Evolutionary conservation across 2,888 invertebrate species (phyloP).

Genomic region (Ochropleura plecta): DNA sequence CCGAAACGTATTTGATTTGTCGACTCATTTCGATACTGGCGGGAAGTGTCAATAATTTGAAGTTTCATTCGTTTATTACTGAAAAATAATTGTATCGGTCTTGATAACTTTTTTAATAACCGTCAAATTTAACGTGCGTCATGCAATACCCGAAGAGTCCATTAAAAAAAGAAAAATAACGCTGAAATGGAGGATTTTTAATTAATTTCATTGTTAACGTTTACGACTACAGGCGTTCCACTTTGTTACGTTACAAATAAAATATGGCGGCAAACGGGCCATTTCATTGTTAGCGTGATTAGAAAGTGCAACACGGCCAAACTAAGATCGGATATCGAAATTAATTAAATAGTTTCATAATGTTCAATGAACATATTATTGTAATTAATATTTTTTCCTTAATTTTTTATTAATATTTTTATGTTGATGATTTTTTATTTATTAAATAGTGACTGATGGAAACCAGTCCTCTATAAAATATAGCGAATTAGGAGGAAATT

Average conservation of each 20-base stretch:
- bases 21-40: background rate
- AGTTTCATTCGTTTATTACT: slow-evolving; percentile 6
- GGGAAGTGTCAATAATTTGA: background rate
- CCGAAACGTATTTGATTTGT: background rate
- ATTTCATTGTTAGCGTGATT: slow-evolving; percentile 73
- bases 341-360: slow-evolving; percentile 45
- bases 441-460: background rate
- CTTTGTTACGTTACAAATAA: slow-evolving; percentile 62
- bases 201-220: slow-evolving; percentile 62
- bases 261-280: slow-evolving; percentile 56
- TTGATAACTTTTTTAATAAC: slow-evolving; percentile 33
- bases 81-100: slow-evolving; percentile 7
- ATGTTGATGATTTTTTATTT: background rate
- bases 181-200: slow-evolving; percentile 57
- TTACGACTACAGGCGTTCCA: slow-evolving; percentile 60
- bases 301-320: slow-evolving; percentile 67
- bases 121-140: slow-evolving; percentile 23
- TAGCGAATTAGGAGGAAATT: background rate
- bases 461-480: background rate
- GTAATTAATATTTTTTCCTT: background rate
- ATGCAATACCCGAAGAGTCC: slow-evolving; percentile 44
- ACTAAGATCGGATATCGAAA: slow-evolving; percentile 64
- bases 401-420: background rate
- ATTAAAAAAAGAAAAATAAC: slow-evolving; percentile 56
- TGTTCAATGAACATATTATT: background rate